Percentiles rank a stretch among this genome's conserved stretches.
phyloP scores from a whole-genome alignment of 2,888 invertebrate genomes.

The Protonemura montana region DNA sequence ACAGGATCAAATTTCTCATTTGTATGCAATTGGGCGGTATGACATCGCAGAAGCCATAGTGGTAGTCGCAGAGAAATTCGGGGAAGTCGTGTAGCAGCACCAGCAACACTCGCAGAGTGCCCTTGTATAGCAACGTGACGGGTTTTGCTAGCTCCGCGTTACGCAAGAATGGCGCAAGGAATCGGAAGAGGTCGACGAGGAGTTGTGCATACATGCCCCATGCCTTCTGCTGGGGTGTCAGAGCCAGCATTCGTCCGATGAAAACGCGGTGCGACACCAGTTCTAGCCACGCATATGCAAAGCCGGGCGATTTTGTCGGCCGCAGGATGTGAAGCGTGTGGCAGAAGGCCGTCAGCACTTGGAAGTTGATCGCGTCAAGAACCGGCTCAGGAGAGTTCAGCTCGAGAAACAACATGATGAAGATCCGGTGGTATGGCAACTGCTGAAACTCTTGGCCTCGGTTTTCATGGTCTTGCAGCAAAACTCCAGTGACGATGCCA shows the following conservation, averaged over 20 bases:
- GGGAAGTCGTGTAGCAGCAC: slow-evolving; percentile 98
- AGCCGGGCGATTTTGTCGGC: slow-evolving; percentile 93
- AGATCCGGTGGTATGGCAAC: slow-evolving; percentile 95
- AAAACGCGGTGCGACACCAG: slow-evolving; percentile 96
- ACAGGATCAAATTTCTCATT: slow-evolving; percentile 96
- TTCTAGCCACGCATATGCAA: slow-evolving; percentile 98
- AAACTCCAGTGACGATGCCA: slow-evolving; percentile 94
- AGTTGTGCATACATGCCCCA: slow-evolving; percentile 98
- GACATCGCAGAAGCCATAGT: slow-evolving; percentile 98
- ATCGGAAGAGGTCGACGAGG: slow-evolving; percentile 94
- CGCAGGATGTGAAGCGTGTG: slow-evolving; percentile 93
- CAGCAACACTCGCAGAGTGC: slow-evolving; percentile 90
- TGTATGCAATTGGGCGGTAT: slow-evolving; percentile 98
- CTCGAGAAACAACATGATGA: slow-evolving; percentile 96
- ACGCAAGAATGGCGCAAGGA: slow-evolving; percentile 94
- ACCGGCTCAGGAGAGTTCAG: slow-evolving; percentile 93
- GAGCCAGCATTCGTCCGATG: slow-evolving; percentile 90
- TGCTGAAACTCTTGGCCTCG: slow-evolving; percentile 92
- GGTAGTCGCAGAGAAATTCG: slow-evolving; percentile 98
- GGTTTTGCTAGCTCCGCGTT: slow-evolving; percentile 96
- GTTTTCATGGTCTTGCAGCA: slow-evolving; percentile 95
- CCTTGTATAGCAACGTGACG: slow-evolving; percentile 93
- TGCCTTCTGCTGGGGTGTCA: slow-evolving; percentile 91
- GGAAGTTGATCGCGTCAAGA: slow-evolving; percentile 92
- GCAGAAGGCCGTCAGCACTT: slow-evolving; percentile 94